Percentiles rank a stretch among this genome's conserved stretches.
phyloP scores from a whole-genome alignment of 2,113 vertebrate genomes.

The Leptocoma aspasia region DNA sequence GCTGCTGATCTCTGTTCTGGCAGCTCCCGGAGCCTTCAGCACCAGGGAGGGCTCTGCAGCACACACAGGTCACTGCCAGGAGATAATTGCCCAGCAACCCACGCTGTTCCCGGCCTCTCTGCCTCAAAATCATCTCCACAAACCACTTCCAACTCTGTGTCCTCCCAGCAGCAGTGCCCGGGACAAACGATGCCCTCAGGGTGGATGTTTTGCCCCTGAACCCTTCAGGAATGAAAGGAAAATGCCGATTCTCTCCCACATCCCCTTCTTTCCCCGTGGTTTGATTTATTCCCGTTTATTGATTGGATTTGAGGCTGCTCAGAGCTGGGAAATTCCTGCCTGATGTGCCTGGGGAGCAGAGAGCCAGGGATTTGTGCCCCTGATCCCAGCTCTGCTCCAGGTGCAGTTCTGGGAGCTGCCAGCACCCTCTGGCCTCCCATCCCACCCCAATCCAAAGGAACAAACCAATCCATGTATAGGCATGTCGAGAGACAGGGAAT shows the following conservation, averaged over 20 bases:
- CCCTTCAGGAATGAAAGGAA: background rate
- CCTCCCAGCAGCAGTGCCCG: background rate
- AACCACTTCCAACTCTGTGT: background rate
- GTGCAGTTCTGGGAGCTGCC: background rate
- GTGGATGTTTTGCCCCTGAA: background rate
- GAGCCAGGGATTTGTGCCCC: background rate
- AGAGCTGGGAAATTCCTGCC: background rate
- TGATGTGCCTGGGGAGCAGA: background rate
- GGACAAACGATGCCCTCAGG: background rate
- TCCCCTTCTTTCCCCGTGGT: background rate
- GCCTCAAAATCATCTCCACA: background rate
- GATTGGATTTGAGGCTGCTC: background rate
- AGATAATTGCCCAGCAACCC: background rate
- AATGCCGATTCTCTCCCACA: background rate
- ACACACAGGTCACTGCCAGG: background rate
- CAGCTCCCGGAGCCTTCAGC: background rate
- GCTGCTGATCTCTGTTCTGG: background rate
- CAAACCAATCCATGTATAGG: constrained; percentile 25
- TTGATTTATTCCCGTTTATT: background rate
- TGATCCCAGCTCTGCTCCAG: background rate
- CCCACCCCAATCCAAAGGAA: background rate
- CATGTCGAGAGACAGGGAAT: background rate
- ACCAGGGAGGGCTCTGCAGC: background rate
- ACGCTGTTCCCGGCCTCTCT: background rate
- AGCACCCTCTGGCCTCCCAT: background rate